Evolutionary conservation across 2,888 invertebrate genomes (phyloP).

Genomic region (Dynastes hyllus): DNA sequence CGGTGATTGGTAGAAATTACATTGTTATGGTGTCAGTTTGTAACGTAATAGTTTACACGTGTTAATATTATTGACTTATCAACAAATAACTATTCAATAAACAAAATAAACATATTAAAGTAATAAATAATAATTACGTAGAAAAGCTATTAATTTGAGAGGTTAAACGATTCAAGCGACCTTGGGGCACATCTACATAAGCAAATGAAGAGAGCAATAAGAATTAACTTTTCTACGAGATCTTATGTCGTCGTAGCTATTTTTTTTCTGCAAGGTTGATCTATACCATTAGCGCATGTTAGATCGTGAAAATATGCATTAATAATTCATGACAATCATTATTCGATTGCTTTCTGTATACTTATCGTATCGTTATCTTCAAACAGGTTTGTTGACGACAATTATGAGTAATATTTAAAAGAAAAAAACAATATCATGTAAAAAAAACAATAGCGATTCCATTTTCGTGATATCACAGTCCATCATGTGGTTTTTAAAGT

Average conservation of each 20-base stretch:
- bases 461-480: background rate
- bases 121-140: too few species aligned
- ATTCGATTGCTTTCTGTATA: conserved; percentile 3
- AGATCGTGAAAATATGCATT: conserved; percentile 16
- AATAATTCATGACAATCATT: background rate
- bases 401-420: background rate
- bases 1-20: too few species aligned
- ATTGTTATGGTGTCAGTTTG: too few species aligned
- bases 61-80: too few species aligned
- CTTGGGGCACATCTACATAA: too few species aligned
- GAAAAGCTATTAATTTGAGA: too few species aligned
- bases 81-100: too few species aligned
- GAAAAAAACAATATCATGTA: background rate
- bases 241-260: background rate
- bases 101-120: too few species aligned
- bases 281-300: background rate
- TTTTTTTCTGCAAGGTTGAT: conserved; percentile 19
- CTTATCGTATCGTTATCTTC: background rate
- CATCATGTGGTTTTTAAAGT: background rate
- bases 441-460: conserved; percentile 21
- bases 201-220: background rate
- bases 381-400: conserved; percentile 2
- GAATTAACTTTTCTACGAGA: background rate
- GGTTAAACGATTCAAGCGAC: too few species aligned
- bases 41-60: too few species aligned